Conservation (phyloP, 2,797 vertebrate genomes). For the Sebastes kiyomatsui region DNA sequence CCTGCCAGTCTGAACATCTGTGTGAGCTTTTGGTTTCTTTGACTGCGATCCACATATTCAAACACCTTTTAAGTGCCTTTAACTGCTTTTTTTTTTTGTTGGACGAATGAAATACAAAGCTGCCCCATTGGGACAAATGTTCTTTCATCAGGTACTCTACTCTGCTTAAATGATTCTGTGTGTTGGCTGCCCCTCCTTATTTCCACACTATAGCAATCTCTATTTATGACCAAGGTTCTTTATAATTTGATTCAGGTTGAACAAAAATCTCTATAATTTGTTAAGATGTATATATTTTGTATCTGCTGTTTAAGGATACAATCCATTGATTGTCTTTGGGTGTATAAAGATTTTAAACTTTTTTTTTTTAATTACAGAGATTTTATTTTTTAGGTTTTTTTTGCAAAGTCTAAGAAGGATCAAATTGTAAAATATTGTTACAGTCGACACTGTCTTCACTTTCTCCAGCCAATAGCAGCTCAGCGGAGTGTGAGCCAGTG, state of each 20-base stretch:
- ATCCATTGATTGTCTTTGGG: constrained; percentile 60
- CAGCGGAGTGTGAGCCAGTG: constrained; percentile 14
- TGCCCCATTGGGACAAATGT: constrained; percentile 16
- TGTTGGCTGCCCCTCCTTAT: constrained; percentile 42
- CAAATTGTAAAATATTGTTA: constrained; percentile 6
- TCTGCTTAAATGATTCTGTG: constrained; percentile 19
- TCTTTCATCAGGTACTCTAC: constrained; percentile 43
- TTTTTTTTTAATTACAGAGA: constrained; percentile 79
- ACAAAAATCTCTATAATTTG: constrained; percentile 48
- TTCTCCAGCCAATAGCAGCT: constrained; percentile 34
- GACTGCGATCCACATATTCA: constrained; percentile 36
- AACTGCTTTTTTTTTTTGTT: constrained; percentile 23
- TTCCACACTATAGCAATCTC: constrained; percentile 25
- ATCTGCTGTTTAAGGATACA: constrained; percentile 80
- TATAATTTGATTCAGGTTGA: constrained; percentile 42
- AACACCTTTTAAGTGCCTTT: constrained; percentile 82
- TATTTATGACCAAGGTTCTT: constrained; percentile 64
- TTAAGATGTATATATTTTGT: constrained; percentile 85
- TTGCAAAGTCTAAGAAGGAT: constrained; percentile 30
- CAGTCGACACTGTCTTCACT: constrained; percentile 13
- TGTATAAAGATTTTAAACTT: constrained; percentile 85
- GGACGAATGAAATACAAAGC: constrained; percentile 49
- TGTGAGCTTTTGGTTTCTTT: constrained; percentile 33
- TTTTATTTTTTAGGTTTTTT: constrained; percentile 38
- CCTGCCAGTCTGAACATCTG: constrained; percentile 46